Base-by-base conservation (phyloP, 2,888 invertebrate genomes). In the Dione juno region DNA sequence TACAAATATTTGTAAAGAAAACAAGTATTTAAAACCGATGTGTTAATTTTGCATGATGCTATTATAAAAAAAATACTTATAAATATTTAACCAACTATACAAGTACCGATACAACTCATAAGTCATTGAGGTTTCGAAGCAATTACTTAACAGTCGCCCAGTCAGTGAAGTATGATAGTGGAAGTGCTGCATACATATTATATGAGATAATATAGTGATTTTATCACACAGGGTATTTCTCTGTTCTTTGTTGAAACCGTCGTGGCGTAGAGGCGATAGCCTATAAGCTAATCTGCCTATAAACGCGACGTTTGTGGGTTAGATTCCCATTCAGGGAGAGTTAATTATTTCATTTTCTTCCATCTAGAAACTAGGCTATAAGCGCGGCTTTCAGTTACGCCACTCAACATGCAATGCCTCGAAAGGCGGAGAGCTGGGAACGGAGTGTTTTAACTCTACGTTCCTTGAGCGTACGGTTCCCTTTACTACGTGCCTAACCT, bases 71-170 rank as follows among this genome's bases (percentile, higher is more conserved):
- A 10, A 54, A 54, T 16, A 16, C 10, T 37, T 37, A 54, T 54
- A 54, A 57, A 57, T 40, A 57, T 57, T 57, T 16, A 57, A 57
- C 1, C 6, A 16, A 16, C 16, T 57, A 40, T 40, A 16, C 57
- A 13, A 57, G 37, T 35, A 57, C 37, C 57, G 54, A 54, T 40
- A 40, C 37, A 57, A 57, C 37, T 28, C 28, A 28, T 28, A 28
- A 57, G n/a, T 57, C 37, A 57, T 37, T 40, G 16, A 57, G 37
- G 57, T 57, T 37, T 54, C 54, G 9, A 54, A 6, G 35, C n/a
- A 16, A 37, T 57, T 54, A 5, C 54, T 37, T 2, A 57, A 57
- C 16, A 37, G 54, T 16, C 37, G 10, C 16, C 54, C 14, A 11
- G 57, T 57, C 11, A 13, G 57, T 19, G 21, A 40, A 21, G 37